Evolutionary conservation across 2,888 invertebrate species (phyloP).

Genomic region (Danaus chrysippus): DNA sequence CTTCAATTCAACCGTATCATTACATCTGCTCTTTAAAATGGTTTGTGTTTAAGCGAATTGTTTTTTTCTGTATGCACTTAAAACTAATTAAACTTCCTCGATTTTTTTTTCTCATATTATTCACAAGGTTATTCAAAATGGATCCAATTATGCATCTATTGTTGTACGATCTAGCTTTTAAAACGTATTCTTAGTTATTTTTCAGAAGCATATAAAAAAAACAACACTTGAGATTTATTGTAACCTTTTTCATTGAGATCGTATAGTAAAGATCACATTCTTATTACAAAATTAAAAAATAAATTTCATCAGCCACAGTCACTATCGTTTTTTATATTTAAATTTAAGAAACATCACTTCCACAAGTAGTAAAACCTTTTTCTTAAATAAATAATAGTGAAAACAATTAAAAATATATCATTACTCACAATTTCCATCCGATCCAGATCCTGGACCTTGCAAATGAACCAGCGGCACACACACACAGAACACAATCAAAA

Average conservation of each 20-base stretch:
- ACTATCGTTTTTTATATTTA: no score
- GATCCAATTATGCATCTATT: background rate
- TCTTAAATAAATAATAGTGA: conserved; percentile 1
- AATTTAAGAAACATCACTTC: background rate
- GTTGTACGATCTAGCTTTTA: background rate
- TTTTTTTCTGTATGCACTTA: background rate
- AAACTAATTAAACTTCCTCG: background rate
- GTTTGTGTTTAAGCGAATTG: background rate
- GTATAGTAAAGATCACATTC: no score
- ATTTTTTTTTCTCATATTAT: background rate
- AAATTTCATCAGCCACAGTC: no score
- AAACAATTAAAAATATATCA: background rate
- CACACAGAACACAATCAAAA: conserved; percentile 45
- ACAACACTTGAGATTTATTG: background rate
- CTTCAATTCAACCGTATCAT: background rate
- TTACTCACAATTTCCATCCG: conserved; percentile 61
- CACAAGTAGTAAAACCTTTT: background rate
- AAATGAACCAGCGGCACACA: conserved; percentile 43
- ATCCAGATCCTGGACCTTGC: conserved; percentile 58
- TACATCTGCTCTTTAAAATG: no score
- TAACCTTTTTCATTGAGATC: no score
- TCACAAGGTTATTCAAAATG: conserved; percentile 1
- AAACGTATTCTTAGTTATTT: background rate
- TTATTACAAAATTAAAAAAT: no score
- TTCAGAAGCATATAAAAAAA: background rate